Evolutionary conservation across 2,113 vertebrate genomes (phyloP).

Genomic region (Microcebus lehilahytsara): DNA sequence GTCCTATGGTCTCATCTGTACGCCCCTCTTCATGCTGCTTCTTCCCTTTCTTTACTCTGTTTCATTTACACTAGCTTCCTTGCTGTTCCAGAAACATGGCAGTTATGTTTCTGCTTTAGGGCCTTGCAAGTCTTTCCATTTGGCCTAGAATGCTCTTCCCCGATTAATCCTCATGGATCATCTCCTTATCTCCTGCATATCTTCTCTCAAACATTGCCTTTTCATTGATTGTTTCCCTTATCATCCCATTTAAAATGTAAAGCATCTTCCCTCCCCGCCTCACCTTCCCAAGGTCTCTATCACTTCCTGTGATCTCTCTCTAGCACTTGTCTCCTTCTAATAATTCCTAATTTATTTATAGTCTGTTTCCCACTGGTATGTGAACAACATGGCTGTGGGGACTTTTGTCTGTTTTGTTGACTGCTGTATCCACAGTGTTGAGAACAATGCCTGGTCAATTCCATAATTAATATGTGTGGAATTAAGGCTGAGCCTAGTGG

Average conservation of each 20-base stretch:
- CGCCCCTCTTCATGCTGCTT: background rate
- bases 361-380: background rate
- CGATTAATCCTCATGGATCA: background rate
- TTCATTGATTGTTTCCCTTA: background rate
- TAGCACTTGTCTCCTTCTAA: background rate
- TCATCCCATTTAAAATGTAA: background rate
- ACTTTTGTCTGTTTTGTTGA: background rate
- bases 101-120: background rate
- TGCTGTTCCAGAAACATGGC: background rate
- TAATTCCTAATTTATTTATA: background rate
- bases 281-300: background rate
- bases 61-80: background rate
- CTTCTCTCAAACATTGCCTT: background rate
- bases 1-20: no score
- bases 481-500: no score
- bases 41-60: background rate
- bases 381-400: background rate
- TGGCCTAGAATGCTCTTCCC: background rate
- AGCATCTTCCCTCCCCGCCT: background rate
- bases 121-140: background rate
- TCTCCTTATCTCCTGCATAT: background rate
- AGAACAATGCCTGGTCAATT: background rate
- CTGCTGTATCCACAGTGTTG: background rate
- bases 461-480: no score
- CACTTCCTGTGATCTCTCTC: background rate